Base-by-base conservation (phyloP, 2,888 invertebrate species). In the Caenorhabditis sp. region DNA sequence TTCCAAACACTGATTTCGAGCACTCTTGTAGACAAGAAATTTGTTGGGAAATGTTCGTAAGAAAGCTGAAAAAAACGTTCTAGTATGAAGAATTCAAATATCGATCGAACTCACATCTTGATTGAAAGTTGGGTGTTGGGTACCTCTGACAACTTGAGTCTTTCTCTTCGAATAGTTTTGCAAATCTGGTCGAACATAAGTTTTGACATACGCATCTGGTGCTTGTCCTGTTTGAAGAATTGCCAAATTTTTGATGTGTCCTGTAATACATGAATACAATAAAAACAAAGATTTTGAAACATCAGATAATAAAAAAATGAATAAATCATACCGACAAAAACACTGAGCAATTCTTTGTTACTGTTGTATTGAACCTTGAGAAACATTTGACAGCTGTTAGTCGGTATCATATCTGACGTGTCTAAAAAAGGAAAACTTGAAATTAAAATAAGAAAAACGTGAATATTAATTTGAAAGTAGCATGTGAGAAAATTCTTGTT, bases 111-210 rank as follows among this genome's bases (percentile, higher is more conserved):
- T 60, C 1, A 94, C 94, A 93, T 95, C 95, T 91, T 96, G 95
- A 94, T 97, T 97, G 89, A 95, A 97, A 21, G 95, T 95, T 0
- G 97, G 97, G 89, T 96, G 95, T 85, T 94, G 94, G 87, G 94
- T 94, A 81, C 93, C 93, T 84, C 93, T 93, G 1, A 95, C 92
- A 1, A 95, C 94, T 89, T 95, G 94, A 0, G 97, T 97, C 90
- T 99, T 99, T 62, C 95, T 91, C 89, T 99, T 99, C 19, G 97
- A 96, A 79, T 92, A 92, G 89, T 96, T 96, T 66, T 92, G 92
- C 24, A 93, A 92, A 89, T 97, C 97, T 10, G 97, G 97, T 83
- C 94, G 92, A 70, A 99, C 90, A 89, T 97, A 97, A 62, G 88
- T 88, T 83, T 82, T 82, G 5, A 82, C 79, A 61, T 82, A 82